Conservation (phyloP, 64 coral and sea anemone genomes). For the Montipora cactus region DNA sequence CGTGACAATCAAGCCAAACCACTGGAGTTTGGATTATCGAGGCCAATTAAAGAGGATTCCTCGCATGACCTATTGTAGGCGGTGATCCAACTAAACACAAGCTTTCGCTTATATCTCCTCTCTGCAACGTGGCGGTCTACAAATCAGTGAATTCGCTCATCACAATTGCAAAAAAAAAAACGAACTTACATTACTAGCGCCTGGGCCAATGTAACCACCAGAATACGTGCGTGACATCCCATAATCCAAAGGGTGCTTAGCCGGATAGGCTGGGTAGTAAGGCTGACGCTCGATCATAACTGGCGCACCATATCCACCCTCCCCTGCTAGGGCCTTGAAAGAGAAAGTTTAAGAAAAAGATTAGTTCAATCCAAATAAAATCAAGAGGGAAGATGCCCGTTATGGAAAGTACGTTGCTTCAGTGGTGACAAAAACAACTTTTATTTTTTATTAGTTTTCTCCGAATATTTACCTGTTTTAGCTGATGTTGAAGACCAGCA, state of each 20-base stretch:
- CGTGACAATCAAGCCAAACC: too few species aligned
- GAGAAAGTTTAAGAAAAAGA: background rate
- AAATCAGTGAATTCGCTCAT: background rate
- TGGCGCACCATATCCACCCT: conserved; percentile 28
- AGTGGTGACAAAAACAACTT: too few species aligned
- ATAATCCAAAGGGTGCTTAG: conserved; percentile 24
- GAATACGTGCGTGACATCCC: conserved; percentile 37
- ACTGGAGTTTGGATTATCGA: too few species aligned
- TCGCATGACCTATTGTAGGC: too few species aligned
- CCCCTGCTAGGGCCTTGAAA: conserved; percentile 25
- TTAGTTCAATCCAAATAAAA: background rate
- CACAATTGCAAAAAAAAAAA: background rate
- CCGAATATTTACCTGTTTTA: conserved; percentile 29
- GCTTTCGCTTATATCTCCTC: too few species aligned
- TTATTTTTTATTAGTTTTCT: too few species aligned
- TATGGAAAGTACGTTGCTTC: too few species aligned
- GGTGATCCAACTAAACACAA: too few species aligned
- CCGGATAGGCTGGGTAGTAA: background rate
- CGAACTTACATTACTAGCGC: conserved; percentile 23
- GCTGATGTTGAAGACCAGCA: conserved; percentile 15
- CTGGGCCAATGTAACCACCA: conserved; percentile 35
- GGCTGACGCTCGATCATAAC: background rate
- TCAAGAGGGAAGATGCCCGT: background rate
- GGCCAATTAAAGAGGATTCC: too few species aligned
- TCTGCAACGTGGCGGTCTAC: too few species aligned